Base-by-base conservation (phyloP, 2,888 invertebrate species). In the Tinea semifulvella region DNA sequence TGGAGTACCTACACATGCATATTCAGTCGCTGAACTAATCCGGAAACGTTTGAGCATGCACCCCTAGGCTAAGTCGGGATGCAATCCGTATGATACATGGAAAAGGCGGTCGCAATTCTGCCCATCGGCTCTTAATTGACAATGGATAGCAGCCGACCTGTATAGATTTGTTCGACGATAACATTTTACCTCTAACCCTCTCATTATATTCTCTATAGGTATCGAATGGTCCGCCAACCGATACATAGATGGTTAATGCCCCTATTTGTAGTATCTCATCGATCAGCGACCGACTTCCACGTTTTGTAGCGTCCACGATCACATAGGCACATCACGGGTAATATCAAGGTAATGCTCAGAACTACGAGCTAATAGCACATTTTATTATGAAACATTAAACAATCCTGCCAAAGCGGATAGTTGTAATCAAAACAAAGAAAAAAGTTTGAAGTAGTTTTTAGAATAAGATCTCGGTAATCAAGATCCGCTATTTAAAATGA, bases 71-170 rank as follows among this genome's bases (percentile, higher is more conserved):
- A 54, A 63, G 60, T 40, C 40, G 63, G 66, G 64, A 63, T 68
- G 68, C 71, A 73, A 72, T 73, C 65, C 63, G 61, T 64, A 65
- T 65, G 65, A 67, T 45, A 74, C 72, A 75, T 69, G 75, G 65
- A 71, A 72, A 72, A 68, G 74, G 71, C 72, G 72, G 73, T 68
- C 68, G 65, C 62, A 57, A 64, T 66, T 62, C 60, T 53, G 57
- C 66, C 70, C 65, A 61, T 59, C 53, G 68, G 69, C 65, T 68
- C 69, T 71, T 75, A 76, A 77, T 76, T 74, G 74, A 74, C 73
- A 75, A 74, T 69, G 60, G 65, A 66, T 64, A 28, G 28, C 19
- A 59, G 61, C 54, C 63, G 61, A 64, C 63, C 65, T 56, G 60
- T 59, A 57, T 58, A 63, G 68, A 73, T 70, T 56, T 53, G 52